A percentile compares a stretch with the other conserved stretches of the same genome.
phyloP scores from a whole-genome alignment of 2,113 vertebrate species.

The Poeciliopsis turrubarensis region DNA sequence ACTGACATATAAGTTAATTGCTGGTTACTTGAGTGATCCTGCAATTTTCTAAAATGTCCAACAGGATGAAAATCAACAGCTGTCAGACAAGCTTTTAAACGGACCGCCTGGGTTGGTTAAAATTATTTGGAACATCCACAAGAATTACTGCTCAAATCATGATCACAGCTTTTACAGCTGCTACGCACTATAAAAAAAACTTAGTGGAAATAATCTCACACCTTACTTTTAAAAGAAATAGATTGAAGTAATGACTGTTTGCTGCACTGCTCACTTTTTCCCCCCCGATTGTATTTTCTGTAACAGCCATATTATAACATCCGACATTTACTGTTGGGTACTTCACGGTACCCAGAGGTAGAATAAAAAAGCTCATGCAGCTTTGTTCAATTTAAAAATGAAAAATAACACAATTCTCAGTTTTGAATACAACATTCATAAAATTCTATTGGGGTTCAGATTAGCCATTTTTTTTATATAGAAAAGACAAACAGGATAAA shows the following conservation, averaged over 20 bases:
- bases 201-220: background rate
- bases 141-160: background rate
- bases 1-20: slow-evolving; percentile 5
- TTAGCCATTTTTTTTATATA: slow-evolving; percentile 8
- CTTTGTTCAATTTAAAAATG: slow-evolving; percentile 31
- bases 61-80: background rate
- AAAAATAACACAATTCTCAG: slow-evolving; percentile 13
- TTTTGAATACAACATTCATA: slow-evolving; percentile 16
- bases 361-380: slow-evolving; percentile 2
- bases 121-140: background rate
- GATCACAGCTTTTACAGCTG: slow-evolving; percentile 1
- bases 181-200: background rate
- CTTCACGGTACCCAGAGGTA: background rate
- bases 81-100: background rate
- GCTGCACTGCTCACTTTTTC: background rate
- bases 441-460: background rate
- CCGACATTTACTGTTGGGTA: background rate
- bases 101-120: background rate
- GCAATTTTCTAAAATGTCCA: slow-evolving; percentile 15
- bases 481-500: slow-evolving; percentile 28
- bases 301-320: background rate
- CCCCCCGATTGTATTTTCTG: background rate
- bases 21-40: slow-evolving; percentile 5
- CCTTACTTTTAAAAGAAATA: background rate
- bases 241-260: background rate